A percentile compares a stretch with the other conserved stretches of the same genome.
phyloP scores from a whole-genome alignment of 2,888 invertebrate genomes.

The Ethmia dodecea region DNA sequence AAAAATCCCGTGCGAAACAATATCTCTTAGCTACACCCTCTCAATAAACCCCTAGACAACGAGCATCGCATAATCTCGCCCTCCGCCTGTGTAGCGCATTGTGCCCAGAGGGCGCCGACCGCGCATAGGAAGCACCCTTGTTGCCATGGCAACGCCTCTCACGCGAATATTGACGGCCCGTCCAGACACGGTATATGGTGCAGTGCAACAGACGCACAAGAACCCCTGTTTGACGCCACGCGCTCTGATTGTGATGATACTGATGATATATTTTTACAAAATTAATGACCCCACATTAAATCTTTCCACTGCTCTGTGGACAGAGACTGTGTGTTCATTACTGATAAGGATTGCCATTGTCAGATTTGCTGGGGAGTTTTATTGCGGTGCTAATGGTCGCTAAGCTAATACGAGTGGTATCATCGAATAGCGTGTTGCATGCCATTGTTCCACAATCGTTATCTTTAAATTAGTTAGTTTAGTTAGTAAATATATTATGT shows the following conservation, averaged over 20 bases:
- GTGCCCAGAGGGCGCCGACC: slow-evolving; percentile 54
- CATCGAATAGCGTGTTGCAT: too few relatives aligned
- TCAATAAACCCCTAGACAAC: slow-evolving; percentile 52
- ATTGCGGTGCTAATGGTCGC: slow-evolving; percentile 30
- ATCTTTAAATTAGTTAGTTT: too few relatives aligned
- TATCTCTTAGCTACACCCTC: slow-evolving; percentile 33
- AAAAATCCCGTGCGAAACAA: too few relatives aligned
- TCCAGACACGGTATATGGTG: slow-evolving; percentile 41
- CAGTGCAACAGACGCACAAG: slow-evolving; percentile 21
- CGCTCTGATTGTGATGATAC: slow-evolving; percentile 23
- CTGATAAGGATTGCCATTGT: slow-evolving; percentile 54
- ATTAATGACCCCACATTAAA: slow-evolving; percentile 46
- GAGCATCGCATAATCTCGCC: slow-evolving; percentile 34
- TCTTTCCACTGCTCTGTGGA: too few relatives aligned
- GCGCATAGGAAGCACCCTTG: slow-evolving; percentile 50
- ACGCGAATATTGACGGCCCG: slow-evolving; percentile 64
- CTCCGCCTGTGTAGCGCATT: slow-evolving; percentile 54
- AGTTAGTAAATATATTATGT: too few relatives aligned
- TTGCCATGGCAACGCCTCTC: slow-evolving; percentile 67
- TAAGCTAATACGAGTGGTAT: slow-evolving; percentile 9
- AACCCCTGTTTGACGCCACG: slow-evolving; percentile 22
- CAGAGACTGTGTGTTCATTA: slow-evolving; percentile 58
- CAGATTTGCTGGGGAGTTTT: slow-evolving; percentile 35
- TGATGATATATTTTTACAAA: slow-evolving; percentile 58
- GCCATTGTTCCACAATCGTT: too few relatives aligned